These are phyloP conservation scores for Drosophila athabasca DNA, from an alignment of 1,140 invertebrate species.

Conservation along the genomic window DNA sequence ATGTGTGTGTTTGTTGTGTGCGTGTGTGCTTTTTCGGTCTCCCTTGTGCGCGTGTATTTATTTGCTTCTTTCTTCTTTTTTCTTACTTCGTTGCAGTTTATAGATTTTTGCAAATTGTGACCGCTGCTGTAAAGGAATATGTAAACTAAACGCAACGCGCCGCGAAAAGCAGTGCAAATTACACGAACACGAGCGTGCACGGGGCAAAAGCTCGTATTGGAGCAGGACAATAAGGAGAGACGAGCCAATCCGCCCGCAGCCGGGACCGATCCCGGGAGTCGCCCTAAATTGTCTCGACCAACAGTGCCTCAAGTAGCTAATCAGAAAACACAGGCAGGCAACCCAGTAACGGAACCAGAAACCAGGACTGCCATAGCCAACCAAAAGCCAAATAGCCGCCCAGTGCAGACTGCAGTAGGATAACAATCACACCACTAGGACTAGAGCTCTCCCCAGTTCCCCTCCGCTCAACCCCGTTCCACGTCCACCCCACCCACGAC, in stretches of 20 bases:
- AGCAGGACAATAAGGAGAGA: conserved; percentile 50
- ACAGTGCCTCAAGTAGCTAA: conserved; percentile 62
- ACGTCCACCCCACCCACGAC: conserved; percentile 10
- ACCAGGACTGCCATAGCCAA: conserved; percentile 73
- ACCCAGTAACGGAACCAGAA: conserved; percentile 24
- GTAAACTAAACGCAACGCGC: conserved; percentile 72
- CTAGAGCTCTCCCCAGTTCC: conserved; percentile 18
- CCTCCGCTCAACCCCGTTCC: background rate
- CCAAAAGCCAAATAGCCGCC: conserved; percentile 68
- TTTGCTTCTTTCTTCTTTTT: conserved; percentile 56
- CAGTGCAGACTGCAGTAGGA: conserved; percentile 71
- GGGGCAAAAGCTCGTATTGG: conserved; percentile 53
- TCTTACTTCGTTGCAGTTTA: conserved; percentile 79
- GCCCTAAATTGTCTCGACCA: conserved; percentile 72
- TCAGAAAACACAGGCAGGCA: conserved; percentile 46
- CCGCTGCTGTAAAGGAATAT: conserved; percentile 77
- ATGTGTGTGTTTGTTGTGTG: conserved; percentile 1
- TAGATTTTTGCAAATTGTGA: conserved; percentile 81
- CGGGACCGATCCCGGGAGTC: conserved; percentile 32
- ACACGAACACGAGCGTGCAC: conserved; percentile 20
- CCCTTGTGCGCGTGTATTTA: conserved; percentile 66
- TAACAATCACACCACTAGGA: conserved; percentile 28
- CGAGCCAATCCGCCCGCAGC: background rate
- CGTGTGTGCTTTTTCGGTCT: conserved; percentile 57
- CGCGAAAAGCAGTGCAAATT: conserved; percentile 52